phyloP scores from a whole-genome alignment of 2,888 invertebrate genomes.

The Neuroscelio doddi region DNA sequence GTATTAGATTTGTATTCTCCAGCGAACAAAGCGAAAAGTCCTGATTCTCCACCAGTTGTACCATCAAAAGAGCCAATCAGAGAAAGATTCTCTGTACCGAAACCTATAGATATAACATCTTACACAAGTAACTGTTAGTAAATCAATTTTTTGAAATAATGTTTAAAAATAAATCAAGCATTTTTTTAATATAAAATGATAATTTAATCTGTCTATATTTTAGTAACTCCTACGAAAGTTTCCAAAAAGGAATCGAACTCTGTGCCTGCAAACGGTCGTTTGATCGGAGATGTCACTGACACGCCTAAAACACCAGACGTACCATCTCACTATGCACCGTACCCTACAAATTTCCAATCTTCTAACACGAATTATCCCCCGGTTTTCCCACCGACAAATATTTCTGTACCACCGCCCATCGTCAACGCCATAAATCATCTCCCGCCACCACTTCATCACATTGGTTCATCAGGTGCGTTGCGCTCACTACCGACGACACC shows the following conservation, averaged over 20 bases:
- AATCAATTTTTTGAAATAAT: no score
- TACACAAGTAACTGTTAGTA: constrained; percentile 65
- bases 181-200: neutral
- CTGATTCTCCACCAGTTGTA: constrained; percentile 80
- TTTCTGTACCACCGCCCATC: constrained; percentile 66
- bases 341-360: constrained; percentile 58
- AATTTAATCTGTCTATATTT: constrained; percentile 45
- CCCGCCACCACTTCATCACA: constrained; percentile 23
- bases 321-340: constrained; percentile 61
- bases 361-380: constrained; percentile 62
- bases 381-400: constrained; percentile 67
- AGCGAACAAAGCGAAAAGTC: constrained; percentile 75
- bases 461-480: constrained; percentile 16
- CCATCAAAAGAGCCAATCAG: constrained; percentile 67
- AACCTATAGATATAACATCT: constrained; percentile 59
- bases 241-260: constrained; percentile 57
- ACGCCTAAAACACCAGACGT: constrained; percentile 61
- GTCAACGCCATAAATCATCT: constrained; percentile 67
- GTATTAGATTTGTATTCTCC: constrained; percentile 93
- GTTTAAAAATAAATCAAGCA: constrained; percentile 28
- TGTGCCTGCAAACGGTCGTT: constrained; percentile 62
- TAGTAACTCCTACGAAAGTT: constrained; percentile 59
- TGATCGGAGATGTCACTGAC: constrained; percentile 57
- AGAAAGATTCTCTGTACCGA: constrained; percentile 58
- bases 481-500: constrained; percentile 32